Evolutionary conservation across 2,797 vertebrate species (phyloP).

Genomic region (Lutjanus argentimaculatus): DNA sequence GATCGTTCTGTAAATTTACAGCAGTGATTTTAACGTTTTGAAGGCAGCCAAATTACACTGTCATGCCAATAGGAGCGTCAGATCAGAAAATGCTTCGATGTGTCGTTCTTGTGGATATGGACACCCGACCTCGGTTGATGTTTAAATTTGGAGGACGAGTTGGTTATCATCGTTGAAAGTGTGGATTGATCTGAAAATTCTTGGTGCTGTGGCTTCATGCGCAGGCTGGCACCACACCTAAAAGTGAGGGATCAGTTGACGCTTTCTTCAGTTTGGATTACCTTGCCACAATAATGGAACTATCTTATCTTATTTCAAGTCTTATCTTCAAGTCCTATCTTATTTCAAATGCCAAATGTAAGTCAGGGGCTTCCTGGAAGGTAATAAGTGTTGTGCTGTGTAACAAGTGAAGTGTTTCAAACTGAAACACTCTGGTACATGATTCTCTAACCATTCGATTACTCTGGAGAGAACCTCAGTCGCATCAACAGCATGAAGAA

Average conservation of each 20-base stretch:
- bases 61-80: too few species aligned
- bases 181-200: not conserved
- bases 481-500: not conserved
- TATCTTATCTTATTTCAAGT: not conserved
- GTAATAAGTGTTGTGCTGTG: too few species aligned
- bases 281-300: not conserved
- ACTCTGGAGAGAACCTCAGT: conserved; percentile 12
- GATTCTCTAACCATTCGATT: not conserved
- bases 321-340: not conserved
- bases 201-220: not conserved
- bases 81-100: too few species aligned
- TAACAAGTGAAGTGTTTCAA: too few species aligned
- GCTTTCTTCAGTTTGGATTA: not conserved
- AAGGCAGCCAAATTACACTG: too few species aligned
- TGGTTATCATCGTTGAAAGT: not conserved
- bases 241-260: not conserved
- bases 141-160: not conserved
- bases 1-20: too few species aligned
- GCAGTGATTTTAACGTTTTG: too few species aligned
- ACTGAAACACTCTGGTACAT: not conserved
- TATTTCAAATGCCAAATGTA: not conserved
- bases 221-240: not conserved
- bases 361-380: not conserved
- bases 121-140: not conserved
- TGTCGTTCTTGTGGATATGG: not conserved